Percentiles rank a stretch among this genome's conserved stretches.
These are phyloP conservation scores for Pheosia tremula DNA, from an alignment of 2,888 invertebrate species.

Conservation along the genomic window DNA sequence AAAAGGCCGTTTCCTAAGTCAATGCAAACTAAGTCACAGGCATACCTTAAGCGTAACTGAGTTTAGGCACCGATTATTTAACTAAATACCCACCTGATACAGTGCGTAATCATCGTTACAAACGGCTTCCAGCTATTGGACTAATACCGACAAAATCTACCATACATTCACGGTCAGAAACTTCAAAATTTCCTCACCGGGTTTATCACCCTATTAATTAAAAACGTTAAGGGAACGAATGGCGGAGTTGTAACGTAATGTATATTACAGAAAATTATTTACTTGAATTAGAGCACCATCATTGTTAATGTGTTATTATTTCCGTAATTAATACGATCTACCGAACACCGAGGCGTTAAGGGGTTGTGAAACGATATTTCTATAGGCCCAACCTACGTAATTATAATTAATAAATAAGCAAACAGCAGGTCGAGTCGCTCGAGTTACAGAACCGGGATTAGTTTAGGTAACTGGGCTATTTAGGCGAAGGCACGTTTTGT, in stretches of 20 bases:
- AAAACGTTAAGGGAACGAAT: conserved; percentile 27
- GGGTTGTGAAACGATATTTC: conserved; percentile 49
- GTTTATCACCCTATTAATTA: conserved; percentile 21
- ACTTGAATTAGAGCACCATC: conserved; percentile 37
- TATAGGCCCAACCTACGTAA: conserved; percentile 50
- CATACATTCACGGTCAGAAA: conserved; percentile 22
- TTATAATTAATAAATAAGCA: conserved; percentile 72
- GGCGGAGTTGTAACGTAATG: conserved; percentile 24
- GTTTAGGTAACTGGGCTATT: conserved; percentile 70
- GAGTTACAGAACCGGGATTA: conserved; percentile 51
- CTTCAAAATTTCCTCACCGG: conserved; percentile 7
- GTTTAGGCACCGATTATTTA: no score
- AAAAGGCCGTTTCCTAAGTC: no score
- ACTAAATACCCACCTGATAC: no score
- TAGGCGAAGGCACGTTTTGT: conserved; percentile 78
- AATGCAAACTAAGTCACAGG: no score
- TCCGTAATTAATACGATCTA: conserved; percentile 40
- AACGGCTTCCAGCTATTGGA: no score
- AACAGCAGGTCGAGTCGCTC: conserved; percentile 62
- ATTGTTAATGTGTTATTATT: conserved; percentile 43
- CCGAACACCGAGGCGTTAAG: conserved; percentile 44
- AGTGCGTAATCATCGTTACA: neutral
- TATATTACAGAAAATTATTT: conserved; percentile 47
- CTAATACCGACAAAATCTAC: conserved; percentile 14
- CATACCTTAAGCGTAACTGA: no score